These are phyloP conservation scores for Lepus townsendii DNA, from an alignment of 2,797 vertebrate genomes.

Conservation along the genomic window DNA sequence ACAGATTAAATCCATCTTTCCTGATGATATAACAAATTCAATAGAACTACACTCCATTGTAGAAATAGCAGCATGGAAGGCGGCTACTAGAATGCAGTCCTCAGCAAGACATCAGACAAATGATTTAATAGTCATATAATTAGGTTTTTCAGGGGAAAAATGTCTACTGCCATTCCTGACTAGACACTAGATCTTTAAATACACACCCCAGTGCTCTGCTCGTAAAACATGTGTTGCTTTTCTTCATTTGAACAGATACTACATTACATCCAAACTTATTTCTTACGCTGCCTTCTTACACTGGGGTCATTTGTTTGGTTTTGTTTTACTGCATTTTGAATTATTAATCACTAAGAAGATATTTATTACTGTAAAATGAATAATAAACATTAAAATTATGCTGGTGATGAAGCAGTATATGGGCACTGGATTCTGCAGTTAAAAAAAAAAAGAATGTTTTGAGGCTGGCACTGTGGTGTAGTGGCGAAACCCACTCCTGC, in stretches of 20 bases:
- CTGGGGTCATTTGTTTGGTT: constrained; percentile 58
- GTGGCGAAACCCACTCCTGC: no score
- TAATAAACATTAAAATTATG: constrained; percentile 48
- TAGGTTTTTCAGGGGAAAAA: constrained; percentile 50
- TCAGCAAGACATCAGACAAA: constrained; percentile 52
- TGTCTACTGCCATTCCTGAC: constrained; percentile 23
- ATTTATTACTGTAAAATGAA: constrained; percentile 66
- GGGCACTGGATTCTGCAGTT: constrained; percentile 36
- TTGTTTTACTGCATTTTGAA: constrained; percentile 72
- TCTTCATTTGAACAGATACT: constrained; percentile 59
- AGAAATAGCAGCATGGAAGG: constrained; percentile 1
- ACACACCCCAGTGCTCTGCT: constrained; percentile 8
- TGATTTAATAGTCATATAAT: constrained; percentile 61
- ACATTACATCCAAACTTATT: constrained; percentile 54
- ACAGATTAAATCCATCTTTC: constrained; percentile 27
- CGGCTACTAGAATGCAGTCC: neutral
- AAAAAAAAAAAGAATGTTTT: neutral
- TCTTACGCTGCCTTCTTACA: constrained; percentile 34
- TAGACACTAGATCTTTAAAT: constrained; percentile 60
- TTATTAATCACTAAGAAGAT: constrained; percentile 63
- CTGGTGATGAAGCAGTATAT: constrained; percentile 15
- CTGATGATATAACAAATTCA: neutral
- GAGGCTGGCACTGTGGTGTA: no score
- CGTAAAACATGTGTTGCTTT: constrained; percentile 44
- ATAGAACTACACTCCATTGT: neutral